Evolutionary conservation across 2,797 vertebrate genomes (phyloP), one percentile per base, ranked within the genome.

Genomic region (Petrocephalus schoutedeni): DNA sequence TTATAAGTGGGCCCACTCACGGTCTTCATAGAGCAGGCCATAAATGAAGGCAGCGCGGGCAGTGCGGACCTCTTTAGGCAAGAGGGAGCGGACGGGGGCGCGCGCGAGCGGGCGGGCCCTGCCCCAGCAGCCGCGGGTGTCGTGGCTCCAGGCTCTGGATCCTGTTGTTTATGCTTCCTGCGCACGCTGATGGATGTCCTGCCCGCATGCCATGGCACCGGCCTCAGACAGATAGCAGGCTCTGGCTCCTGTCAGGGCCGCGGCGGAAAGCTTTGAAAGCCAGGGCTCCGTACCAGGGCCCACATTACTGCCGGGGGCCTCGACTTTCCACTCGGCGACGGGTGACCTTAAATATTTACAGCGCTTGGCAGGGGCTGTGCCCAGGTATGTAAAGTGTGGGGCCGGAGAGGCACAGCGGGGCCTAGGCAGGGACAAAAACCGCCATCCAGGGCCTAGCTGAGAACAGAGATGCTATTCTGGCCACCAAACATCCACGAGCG

Each of bases 341-440:
- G 92, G 93, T 93, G 94, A 95, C 94, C 94, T 93, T 95, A 96
- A 96, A 95, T 95, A 96, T 96, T 96, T 96, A 95, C 93, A 92
- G 92, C 91, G 90, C 92, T 91, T 95, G 94, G 94, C 94, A 94
- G 91, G 92, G 87, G 71, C 91, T 88, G 90, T 92, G 92, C 90
- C 93, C 91, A 41, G 89, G 92, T 92, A 92, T 91, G 80, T 88
- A 88, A 85, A 88, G 86, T 83, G 49, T 49, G 80, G n/a, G 80
- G 19, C 41, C 8, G n/a, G 8, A 8, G 77, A 23, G 41, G 77
- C 77, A 10, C n/a, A 14, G 41, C 8, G 9, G 3, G 45, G 10
- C 16, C n/a, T 0, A 53, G 77, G 8, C n/a, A n/a, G 21, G 49
- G 49, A 53, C 45, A 9, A 23, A 83, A 83, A n/a, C 10, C 16